Percentiles rank a stretch among this genome's conserved stretches.
Conservation (phyloP, 2,797 vertebrate genomes). For the Tympanoctomys barrerae region DNA sequence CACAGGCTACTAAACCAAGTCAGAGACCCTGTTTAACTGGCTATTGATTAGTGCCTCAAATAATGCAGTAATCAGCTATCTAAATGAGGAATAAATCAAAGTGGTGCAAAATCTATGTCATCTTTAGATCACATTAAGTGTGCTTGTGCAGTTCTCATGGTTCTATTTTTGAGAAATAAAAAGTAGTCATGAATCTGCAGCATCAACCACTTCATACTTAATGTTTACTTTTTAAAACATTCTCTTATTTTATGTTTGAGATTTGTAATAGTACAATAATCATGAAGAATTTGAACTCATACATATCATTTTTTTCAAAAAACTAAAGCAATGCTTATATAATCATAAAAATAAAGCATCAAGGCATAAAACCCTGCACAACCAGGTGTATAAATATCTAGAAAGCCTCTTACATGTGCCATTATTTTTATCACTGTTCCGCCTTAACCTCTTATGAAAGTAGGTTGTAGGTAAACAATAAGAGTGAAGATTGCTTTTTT, state of each 20-base stretch:
- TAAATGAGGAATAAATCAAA: constrained; percentile 81
- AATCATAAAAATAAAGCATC: background rate
- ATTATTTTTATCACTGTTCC: background rate
- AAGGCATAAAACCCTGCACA: constrained; percentile 1
- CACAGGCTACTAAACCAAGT: constrained; percentile 14
- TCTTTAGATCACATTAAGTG: constrained; percentile 74
- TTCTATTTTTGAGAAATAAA: constrained; percentile 75
- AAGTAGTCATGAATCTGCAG: constrained; percentile 66
- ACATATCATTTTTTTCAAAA: constrained; percentile 34
- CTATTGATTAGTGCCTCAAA: constrained; percentile 76
- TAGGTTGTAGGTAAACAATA: background rate
- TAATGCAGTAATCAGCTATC: constrained; percentile 79
- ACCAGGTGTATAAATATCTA: constrained; percentile 22
- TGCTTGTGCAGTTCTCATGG: constrained; percentile 66
- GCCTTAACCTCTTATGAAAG: background rate
- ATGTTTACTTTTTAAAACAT: constrained; percentile 62
- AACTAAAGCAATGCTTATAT: constrained; percentile 30
- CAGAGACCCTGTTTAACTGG: constrained; percentile 68
- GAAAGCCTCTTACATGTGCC: background rate
- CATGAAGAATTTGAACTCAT: background rate
- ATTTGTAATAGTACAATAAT: background rate
- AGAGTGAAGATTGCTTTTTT: background rate
- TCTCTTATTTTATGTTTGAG: background rate
- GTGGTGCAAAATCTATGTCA: constrained; percentile 72
- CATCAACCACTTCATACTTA: constrained; percentile 71